Evolutionary conservation across 2,113 vertebrate species (phyloP).

Genomic region (Lepus timidus): DNA sequence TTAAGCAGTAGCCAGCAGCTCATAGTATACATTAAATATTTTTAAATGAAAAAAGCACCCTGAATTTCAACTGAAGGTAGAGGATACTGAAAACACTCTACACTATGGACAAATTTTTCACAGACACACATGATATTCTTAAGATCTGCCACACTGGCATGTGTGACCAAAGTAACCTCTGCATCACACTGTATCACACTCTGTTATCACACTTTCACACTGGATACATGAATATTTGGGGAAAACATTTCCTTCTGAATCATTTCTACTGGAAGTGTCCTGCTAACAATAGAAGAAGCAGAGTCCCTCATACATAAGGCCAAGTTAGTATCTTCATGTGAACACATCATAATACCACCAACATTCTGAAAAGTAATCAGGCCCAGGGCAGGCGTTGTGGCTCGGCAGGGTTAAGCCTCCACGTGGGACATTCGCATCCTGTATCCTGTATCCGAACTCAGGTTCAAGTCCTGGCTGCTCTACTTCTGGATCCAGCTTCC

Average conservation of each 20-base stretch:
- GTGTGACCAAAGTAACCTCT: background rate
- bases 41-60: conserved; percentile 44
- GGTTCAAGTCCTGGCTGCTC: no score
- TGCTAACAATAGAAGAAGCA: background rate
- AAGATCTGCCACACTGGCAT: background rate
- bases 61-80: conserved; percentile 51
- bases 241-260: conserved; percentile 62
- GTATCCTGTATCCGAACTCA: no score
- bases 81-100: conserved; percentile 37
- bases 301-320: background rate
- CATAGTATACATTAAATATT: no score
- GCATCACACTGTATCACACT: background rate
- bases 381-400: no score
- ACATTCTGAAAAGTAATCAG: conserved; percentile 28
- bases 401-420: no score
- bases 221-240: conserved; percentile 13
- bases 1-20: conserved; percentile 9
- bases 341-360: conserved; percentile 33
- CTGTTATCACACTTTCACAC: background rate
- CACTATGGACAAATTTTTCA: background rate
- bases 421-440: no score
- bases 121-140: background rate
- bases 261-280: conserved; percentile 23
- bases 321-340: conserved; percentile 9
- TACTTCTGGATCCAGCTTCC: no score